Base-by-base conservation (phyloP, 2,113 vertebrate genomes). In the Trichomycterus rosablanca region DNA sequence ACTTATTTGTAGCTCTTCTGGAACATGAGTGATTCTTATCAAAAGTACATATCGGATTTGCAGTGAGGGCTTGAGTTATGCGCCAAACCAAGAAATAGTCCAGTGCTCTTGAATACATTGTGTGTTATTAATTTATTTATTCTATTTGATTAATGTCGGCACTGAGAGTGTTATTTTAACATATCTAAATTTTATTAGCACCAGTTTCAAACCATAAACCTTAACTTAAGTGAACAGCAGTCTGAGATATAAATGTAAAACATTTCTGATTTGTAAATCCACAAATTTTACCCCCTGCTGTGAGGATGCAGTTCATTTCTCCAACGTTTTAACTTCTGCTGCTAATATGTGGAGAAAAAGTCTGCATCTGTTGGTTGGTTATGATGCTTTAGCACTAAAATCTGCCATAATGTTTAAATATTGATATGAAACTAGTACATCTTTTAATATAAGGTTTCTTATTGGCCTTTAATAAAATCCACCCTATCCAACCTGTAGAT, bases 281-380 rank as follows among this genome's bases (percentile, higher is more conserved):
- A 19, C 10, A 8, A 1, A 24, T n/a, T n/a, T n/a, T n/a, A n/a
- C n/a, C n/a, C n/a, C 26, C 15, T 8, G 16, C 14, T 45, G 61
- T 12, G 40, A 45, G n/a, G 30, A 23, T 53, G 3, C 24, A 15
- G 24, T 62, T 62, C 35, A 63, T 42, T 32, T 44, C 24, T 34
- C 37, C 34, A 26, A 44, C n/a, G 44, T 26, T 53, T 37, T 37
- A 34, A 3, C 19, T 63, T 40, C 49, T 63, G 49, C 50, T 63
- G 50, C 30, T n/a, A n/a, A n/a, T n/a, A n/a, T n/a, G n/a, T n/a
- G n/a, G n/a, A n/a, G n/a, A n/a, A n/a, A n/a, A n/a, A n/a, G n/a
- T n/a, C n/a, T n/a, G n/a, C n/a, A n/a, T n/a, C n/a, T n/a, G n/a
- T n/a, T n/a, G n/a, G n/a, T n/a, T n/a, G n/a, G n/a, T n/a, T n/a